Percentiles rank a stretch among this genome's conserved stretches.
These are phyloP conservation scores for Benitochromis conjunctus DNA, from an alignment of 2,113 vertebrate species.

Conservation along the genomic window DNA sequence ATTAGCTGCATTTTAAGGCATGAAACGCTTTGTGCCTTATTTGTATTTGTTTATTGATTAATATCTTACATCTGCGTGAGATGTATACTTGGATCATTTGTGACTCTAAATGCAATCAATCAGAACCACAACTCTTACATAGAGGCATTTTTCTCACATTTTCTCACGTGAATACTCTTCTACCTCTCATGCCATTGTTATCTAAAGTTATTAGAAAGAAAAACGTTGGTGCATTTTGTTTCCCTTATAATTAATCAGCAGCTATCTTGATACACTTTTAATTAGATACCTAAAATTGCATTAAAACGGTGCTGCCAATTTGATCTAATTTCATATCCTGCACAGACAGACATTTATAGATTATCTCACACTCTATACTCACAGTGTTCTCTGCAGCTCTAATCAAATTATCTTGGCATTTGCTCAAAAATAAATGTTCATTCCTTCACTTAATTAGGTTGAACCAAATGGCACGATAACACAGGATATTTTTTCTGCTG, in stretches of 20 bases:
- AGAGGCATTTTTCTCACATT: background rate
- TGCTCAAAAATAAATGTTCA: background rate
- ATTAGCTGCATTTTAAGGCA: background rate
- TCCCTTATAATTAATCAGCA: background rate
- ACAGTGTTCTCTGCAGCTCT: background rate
- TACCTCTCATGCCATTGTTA: background rate
- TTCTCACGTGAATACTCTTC: background rate
- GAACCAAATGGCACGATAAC: background rate
- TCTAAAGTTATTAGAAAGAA: background rate
- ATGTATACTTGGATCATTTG: background rate
- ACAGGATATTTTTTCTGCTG: background rate
- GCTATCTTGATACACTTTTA: conserved; percentile 1
- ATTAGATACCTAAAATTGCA: conserved; percentile 56
- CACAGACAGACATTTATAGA: conserved; percentile 36
- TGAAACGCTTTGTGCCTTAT: background rate
- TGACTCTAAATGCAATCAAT: background rate
- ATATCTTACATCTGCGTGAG: background rate
- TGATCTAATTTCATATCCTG: conserved; percentile 46
- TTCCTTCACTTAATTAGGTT: background rate
- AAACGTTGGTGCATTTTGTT: background rate
- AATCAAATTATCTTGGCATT: conserved; percentile 7
- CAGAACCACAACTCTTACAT: background rate
- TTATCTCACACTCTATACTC: background rate
- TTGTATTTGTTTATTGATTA: background rate
- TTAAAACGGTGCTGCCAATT: conserved; percentile 52